Evolutionary conservation across 2,113 vertebrate species (phyloP), one percentile per base, ranked within the genome.

Genomic region (Plotosus lineatus): DNA sequence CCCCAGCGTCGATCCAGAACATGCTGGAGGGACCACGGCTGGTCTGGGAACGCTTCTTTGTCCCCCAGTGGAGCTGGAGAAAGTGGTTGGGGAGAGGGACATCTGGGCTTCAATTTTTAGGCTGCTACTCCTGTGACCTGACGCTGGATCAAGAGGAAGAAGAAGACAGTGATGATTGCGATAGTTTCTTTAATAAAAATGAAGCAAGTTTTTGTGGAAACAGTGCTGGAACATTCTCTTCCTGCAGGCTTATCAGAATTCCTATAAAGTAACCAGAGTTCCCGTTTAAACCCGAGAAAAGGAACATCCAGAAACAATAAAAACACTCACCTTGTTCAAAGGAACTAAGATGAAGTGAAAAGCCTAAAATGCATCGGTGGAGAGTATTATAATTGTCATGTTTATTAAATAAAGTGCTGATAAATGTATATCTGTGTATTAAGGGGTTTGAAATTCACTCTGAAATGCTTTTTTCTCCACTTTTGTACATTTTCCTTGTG

Each of bases 301-400:
- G 50, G 8, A 36, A 36, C 72, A 36, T 51, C 36, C 11, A n/a
- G 51, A 56, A 26, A 46, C 66, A 72, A 31, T 48, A 38, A 28
- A 46, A 75, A 40, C 55, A 5, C 4, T 40, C 38, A 38, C 21
- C 33, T 53, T 75, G 33, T 7, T 51, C 6, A 51, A 33, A 11
- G 61, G 9, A 36, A 66, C 15, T 11, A 42, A n/a, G 33, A 36
- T 61, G 23, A 40, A 53, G 28, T 78, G 44, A 51, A 40, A 68
- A 68, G 23, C 31, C 17, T 6, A 44, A 1, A 40, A 11, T 36
- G 63, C 69, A 74, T n/a, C 33, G 31, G 19, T 51, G 51, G 48
- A 58, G 31, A 63, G 31, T 80, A 74, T 55, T 75, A 26, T 42
- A 68, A 75, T 40, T 50, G 60, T 81, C 72, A 56, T 9, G 6